Conservation (phyloP, 1,140 invertebrate genomes). For the Tetramorium parvispinum region DNA sequence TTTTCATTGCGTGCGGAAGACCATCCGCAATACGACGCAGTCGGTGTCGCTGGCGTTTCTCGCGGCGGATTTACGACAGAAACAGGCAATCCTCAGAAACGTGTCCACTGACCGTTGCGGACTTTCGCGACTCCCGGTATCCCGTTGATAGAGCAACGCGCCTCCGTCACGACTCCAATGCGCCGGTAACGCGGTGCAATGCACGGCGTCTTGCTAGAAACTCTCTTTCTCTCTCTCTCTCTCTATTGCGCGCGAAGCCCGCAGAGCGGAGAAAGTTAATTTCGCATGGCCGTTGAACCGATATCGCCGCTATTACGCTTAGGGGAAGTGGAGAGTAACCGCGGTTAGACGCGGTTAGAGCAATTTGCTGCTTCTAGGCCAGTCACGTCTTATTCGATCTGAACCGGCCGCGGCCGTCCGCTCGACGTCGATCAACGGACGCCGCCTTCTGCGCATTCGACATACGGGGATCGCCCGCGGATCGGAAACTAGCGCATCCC, state of each 20-base stretch:
- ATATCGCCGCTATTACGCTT: constrained; percentile 78
- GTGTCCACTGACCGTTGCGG: constrained; percentile 25
- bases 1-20: not conserved
- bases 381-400: constrained; percentile 35
- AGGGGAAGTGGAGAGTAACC: constrained; percentile 67
- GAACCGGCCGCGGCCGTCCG: not conserved
- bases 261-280: constrained; percentile 82
- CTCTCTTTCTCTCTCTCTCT: constrained; percentile 54
- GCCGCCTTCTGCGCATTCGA: not conserved
- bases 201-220: constrained; percentile 44
- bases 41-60: not conserved
- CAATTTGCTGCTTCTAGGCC: constrained; percentile 52
- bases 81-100: constrained; percentile 10
- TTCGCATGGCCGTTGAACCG: constrained; percentile 84
- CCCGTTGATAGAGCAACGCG: constrained; percentile 38
- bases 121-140: constrained; percentile 22
- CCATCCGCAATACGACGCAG: not conserved
- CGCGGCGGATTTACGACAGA: not conserved
- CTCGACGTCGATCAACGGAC: constrained; percentile 27
- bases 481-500: constrained; percentile 40
- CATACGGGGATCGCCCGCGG: not conserved
- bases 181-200: constrained; percentile 26
- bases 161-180: constrained; percentile 50
- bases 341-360: constrained; percentile 57
- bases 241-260: constrained; percentile 11